Conservation (phyloP, 2,113 vertebrate genomes). For the Istiophorus platypterus region DNA sequence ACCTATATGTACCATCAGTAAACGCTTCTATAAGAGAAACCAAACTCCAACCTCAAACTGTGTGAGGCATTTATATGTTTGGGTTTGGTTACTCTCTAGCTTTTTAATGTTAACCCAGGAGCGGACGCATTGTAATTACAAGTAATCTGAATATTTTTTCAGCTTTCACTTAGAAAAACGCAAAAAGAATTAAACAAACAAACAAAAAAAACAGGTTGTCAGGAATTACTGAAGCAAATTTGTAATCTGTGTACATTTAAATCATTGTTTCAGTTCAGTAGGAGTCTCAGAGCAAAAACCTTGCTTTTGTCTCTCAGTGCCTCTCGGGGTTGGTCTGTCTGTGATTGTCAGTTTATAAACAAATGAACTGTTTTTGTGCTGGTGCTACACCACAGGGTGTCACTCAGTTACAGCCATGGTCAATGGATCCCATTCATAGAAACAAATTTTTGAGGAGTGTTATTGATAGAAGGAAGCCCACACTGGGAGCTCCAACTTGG, state of each 20-base stretch:
- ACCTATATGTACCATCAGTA: background rate
- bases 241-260: constrained; percentile 34
- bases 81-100: too few species aligned
- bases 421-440: constrained; percentile 74
- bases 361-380: constrained; percentile 65
- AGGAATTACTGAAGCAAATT: background rate
- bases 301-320: constrained; percentile 47
- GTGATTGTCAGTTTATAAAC: constrained; percentile 79
- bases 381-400: constrained; percentile 64
- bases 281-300: constrained; percentile 45
- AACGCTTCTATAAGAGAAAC: background rate
- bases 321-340: constrained; percentile 26
- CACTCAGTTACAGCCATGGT: constrained; percentile 63
- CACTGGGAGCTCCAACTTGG: constrained; percentile 49
- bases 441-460: constrained; percentile 36
- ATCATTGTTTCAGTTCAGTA: constrained; percentile 39
- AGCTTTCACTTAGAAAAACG: background rate
- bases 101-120: background rate
- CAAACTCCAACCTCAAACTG: background rate
- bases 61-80: background rate
- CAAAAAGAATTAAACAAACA: background rate
- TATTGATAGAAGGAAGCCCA: constrained; percentile 68
- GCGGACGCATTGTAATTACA: background rate
- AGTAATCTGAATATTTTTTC: background rate
- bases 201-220: background rate